These are phyloP conservation scores for Nyctibius grandis DNA, from an alignment of 2,797 vertebrate species.

Conservation along the genomic window DNA sequence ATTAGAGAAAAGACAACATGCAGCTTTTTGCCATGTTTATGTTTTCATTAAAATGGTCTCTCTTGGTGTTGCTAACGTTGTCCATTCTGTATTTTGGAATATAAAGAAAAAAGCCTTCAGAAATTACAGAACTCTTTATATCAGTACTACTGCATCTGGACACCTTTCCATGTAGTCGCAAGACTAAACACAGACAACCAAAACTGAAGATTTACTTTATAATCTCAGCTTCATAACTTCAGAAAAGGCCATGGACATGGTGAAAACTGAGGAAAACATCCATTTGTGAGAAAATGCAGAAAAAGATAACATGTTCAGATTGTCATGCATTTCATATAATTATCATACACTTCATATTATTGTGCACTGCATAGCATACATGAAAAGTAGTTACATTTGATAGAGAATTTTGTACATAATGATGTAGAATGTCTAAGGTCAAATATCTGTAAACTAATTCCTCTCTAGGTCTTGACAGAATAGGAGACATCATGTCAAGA, in stretches of 20 bases:
- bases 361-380: neutral
- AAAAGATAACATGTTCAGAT: neutral
- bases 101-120: neutral
- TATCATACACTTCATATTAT: neutral
- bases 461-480: neutral
- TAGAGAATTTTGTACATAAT: neutral
- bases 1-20: neutral
- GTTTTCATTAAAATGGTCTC: neutral
- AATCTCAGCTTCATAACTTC: neutral
- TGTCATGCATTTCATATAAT: neutral
- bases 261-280: neutral
- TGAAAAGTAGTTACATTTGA: neutral
- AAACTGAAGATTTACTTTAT: neutral
- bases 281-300: neutral
- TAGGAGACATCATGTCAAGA: neutral
- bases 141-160: neutral
- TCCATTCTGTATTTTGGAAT: neutral
- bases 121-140: neutral
- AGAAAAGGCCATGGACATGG: neutral
- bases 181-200: neutral
- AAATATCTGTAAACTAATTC: neutral
- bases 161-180: neutral
- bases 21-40: neutral
- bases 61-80: neutral
- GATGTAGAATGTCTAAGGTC: neutral